phyloP scores from a whole-genome alignment of 2,113 vertebrate species.

The Prietella phreatophila region DNA sequence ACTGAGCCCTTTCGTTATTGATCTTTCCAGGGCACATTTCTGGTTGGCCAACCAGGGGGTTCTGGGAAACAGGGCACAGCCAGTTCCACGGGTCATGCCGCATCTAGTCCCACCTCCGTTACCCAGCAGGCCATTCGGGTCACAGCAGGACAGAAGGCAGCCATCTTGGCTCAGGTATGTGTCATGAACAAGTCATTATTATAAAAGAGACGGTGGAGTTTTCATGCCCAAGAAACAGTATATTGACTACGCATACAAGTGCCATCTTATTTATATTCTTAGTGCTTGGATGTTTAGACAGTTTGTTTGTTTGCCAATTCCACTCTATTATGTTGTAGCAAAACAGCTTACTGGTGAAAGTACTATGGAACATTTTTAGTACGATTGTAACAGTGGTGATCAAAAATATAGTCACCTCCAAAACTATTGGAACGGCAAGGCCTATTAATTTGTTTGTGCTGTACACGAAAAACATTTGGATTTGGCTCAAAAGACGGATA shows the following conservation, averaged over 20 bases:
- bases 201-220: background rate
- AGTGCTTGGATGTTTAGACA: background rate
- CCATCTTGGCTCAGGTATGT: slow-evolving; percentile 89
- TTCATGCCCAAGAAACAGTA: background rate
- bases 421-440: too few species aligned
- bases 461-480: too few species aligned
- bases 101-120: slow-evolving; percentile 75
- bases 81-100: slow-evolving; percentile 76
- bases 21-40: slow-evolving; percentile 85
- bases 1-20: slow-evolving; percentile 1
- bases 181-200: background rate
- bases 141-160: slow-evolving; percentile 92
- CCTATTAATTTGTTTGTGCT: too few species aligned
- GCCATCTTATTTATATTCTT: background rate
- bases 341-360: background rate
- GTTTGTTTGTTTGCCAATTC: background rate
- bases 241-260: too few species aligned
- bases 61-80: slow-evolving; percentile 83
- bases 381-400: too few species aligned
- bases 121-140: slow-evolving; percentile 89
- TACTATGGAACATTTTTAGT: too few species aligned
- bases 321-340: background rate
- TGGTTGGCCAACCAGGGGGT: slow-evolving; percentile 90
- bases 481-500: too few species aligned
- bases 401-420: too few species aligned